phyloP scores from a whole-genome alignment of 2,888 invertebrate genomes.

The Heliconius erato region DNA sequence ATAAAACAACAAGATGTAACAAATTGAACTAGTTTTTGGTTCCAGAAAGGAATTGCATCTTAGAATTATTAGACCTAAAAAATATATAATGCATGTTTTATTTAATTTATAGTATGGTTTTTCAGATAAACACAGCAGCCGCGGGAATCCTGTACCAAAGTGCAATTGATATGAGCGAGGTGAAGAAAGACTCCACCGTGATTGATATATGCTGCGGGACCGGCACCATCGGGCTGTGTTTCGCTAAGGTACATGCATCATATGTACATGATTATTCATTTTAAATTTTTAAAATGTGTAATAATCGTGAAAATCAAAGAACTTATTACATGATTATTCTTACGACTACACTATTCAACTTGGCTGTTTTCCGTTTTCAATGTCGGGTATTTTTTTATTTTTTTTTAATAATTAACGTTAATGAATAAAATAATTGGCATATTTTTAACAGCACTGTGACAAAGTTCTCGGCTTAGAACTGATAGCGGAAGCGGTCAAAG shows the following conservation, averaged over 20 bases:
- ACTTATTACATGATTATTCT: too few relatives aligned
- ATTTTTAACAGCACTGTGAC: constrained; percentile 87
- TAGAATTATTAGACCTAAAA: too few relatives aligned
- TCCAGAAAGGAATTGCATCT: too few relatives aligned
- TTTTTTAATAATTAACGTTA: too few relatives aligned
- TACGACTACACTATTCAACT: neutral
- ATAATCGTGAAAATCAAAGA: too few relatives aligned
- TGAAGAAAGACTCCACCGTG: constrained; percentile 88
- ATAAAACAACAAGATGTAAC: too few relatives aligned
- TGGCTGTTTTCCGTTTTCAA: neutral
- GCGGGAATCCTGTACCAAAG: constrained; percentile 94
- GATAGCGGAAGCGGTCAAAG: constrained; percentile 93
- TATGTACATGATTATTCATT: neutral
- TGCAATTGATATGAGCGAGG: constrained; percentile 91
- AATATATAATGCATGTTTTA: too few relatives aligned
- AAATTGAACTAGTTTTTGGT: too few relatives aligned
- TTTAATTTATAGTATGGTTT: neutral
- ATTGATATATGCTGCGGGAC: constrained; percentile 99
- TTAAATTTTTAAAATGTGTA: too few relatives aligned
- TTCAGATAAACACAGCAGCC: constrained; percentile 88
- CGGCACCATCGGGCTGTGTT: constrained; percentile 96
- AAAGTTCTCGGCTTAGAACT: constrained; percentile 96
- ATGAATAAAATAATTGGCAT: too few relatives aligned
- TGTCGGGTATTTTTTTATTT: too few relatives aligned
- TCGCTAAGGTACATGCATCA: constrained; percentile 88